These are phyloP conservation scores for Neuroscelio doddi DNA, from an alignment of 2,888 invertebrate genomes.

Conservation along the genomic window DNA sequence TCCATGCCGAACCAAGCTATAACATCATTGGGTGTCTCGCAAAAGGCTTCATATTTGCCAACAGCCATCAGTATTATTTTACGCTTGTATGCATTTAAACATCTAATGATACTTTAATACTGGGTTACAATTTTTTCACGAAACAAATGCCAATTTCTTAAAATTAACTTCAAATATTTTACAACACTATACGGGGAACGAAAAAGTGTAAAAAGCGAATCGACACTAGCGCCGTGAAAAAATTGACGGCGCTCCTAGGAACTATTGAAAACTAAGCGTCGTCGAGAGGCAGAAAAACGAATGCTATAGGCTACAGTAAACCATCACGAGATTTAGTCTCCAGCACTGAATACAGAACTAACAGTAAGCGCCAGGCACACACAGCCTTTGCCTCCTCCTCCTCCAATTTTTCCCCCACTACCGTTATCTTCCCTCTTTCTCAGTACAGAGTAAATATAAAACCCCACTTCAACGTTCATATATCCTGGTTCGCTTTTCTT, in stretches of 20 bases:
- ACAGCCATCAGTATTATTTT: neutral
- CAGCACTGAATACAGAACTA: neutral
- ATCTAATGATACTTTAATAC: neutral
- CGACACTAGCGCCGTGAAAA: conserved; percentile 3
- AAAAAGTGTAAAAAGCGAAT: conserved; percentile 1
- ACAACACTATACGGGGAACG: neutral
- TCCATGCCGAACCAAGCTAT: conserved; percentile 37
- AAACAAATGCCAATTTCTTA: neutral
- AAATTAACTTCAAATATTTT: neutral
- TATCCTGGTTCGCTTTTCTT: neutral
- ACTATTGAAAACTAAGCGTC: neutral
- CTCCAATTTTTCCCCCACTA: neutral
- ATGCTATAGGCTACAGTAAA: neutral
- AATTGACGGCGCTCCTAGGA: neutral
- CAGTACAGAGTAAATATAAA: neutral
- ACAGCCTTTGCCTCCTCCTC: conserved; percentile 8
- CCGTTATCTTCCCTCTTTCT: neutral
- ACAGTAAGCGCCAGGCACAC: no score
- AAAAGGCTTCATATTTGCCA: neutral
- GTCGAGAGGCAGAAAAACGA: neutral
- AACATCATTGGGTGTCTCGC: conserved; percentile 15
- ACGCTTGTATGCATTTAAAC: neutral
- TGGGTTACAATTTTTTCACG: neutral
- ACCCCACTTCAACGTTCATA: neutral
- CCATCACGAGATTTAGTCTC: neutral